Evolutionary conservation across 2,888 invertebrate genomes (phyloP), one percentile per base, ranked within the genome.

Genomic region (Nomada ferruginata): DNA sequence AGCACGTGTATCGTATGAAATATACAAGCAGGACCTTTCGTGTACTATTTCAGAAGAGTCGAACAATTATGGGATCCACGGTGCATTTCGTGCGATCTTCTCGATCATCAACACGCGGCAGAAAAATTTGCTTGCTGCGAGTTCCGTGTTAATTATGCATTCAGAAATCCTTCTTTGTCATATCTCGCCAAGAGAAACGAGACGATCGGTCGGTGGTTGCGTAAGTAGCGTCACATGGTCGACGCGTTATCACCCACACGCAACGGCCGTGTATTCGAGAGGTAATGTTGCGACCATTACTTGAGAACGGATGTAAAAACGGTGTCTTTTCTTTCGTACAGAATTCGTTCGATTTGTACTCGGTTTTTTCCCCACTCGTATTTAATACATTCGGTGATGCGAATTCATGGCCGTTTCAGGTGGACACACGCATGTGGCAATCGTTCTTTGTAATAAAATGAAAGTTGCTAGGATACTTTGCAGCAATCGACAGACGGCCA

Each of bases 181-280:
- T 84, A 82, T 84, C 74, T 57, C 11, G 11, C 11, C 13, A n/a
- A 50, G 73, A 79, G 79, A 79, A 76, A 82, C 86, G 75, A 84
- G 82, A 68, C 63, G 74, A 79, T 66, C 72, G 70, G 65, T 53
- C 36, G 61, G 42, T 50, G 79, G 82, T 86, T 86, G 76, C 76
- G 72, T 86, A 86, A 86, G 74, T 47, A 64, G 47, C 64, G 79
- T 86, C 85, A 84, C 76, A 79, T 75, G 79, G 61, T 61, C 70
- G 60, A 5, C 52, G 69, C 42, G 65, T 85, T 85, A 85, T 85
- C 80, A 53, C 50, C 18, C 44, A 47, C 29, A 53, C 76, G 64
- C 64, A 59, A 72, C 42, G 23, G 23, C 23, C 71, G 23, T 26
- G 59, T 36, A 60, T 70, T 23, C 26, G 59, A 57, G 20, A 69